A percentile compares a stretch with the other conserved stretches of the same genome.
Evolutionary conservation across 2,113 vertebrate species (phyloP).

Genomic region (Zeus faber): DNA sequence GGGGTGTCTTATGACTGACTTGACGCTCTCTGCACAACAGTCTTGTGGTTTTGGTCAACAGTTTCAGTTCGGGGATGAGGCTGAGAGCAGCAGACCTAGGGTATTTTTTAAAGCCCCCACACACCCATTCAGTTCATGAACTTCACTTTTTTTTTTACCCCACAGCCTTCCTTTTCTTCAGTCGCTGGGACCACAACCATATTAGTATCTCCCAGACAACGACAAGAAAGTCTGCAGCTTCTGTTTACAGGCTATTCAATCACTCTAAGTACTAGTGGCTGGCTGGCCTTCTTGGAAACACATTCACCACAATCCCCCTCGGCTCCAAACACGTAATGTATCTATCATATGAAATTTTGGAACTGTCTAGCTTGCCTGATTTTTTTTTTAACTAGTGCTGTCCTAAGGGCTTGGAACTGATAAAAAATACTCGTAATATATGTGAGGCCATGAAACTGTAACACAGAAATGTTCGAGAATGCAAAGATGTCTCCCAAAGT

Average conservation of each 20-base stretch:
- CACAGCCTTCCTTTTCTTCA: constrained; percentile 24
- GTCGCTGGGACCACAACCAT: constrained; percentile 44
- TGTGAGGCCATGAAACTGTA: constrained; percentile 43
- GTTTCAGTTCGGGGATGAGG: constrained; percentile 42
- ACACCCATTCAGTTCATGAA: constrained; percentile 56
- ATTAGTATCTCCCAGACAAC: constrained; percentile 57
- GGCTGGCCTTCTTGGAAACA: constrained; percentile 58
- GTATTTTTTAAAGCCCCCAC: constrained; percentile 47
- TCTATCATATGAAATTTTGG: constrained; percentile 63
- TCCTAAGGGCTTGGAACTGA: constrained; percentile 41
- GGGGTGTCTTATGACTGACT: constrained; percentile 74
- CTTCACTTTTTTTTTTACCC: constrained; percentile 24
- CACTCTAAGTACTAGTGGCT: constrained; percentile 57
- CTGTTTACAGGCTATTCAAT: constrained; percentile 66
- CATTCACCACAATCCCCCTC: constrained; percentile 42
- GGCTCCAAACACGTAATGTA: constrained; percentile 44
- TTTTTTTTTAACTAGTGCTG: constrained; percentile 32
- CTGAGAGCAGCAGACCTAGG: constrained; percentile 29
- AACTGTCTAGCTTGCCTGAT: constrained; percentile 44
- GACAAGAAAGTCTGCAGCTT: constrained; percentile 49
- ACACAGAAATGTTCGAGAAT: constrained; percentile 49
- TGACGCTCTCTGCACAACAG: constrained; percentile 54
- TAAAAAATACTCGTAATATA: constrained; percentile 45
- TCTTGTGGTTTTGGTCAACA: constrained; percentile 70
- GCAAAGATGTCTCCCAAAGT: constrained; percentile 52